phyloP scores from a whole-genome alignment of 2,888 invertebrate species.

The Nemoura dubitans region DNA sequence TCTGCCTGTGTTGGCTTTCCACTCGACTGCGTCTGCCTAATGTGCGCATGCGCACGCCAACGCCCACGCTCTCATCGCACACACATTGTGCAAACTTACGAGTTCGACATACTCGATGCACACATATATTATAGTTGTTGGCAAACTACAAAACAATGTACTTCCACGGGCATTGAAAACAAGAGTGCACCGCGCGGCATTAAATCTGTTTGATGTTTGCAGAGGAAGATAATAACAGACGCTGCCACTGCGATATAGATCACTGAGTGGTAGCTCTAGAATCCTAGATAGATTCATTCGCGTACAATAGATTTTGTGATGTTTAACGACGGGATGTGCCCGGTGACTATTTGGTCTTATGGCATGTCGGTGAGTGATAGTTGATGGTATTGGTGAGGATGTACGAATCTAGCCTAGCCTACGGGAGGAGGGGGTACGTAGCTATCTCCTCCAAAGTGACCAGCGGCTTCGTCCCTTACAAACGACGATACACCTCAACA shows the following conservation, averaged over 20 bases:
- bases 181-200: background rate
- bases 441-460: too few species aligned
- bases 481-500: too few species aligned
- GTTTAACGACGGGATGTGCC: too few species aligned
- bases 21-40: background rate
- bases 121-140: background rate
- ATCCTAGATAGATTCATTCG: too few species aligned
- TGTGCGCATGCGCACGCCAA: background rate
- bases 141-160: background rate
- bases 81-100: background rate
- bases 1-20: background rate
- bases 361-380: too few species aligned
- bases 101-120: background rate
- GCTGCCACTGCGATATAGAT: background rate
- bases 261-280: background rate
- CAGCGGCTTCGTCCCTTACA: too few species aligned
- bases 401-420: too few species aligned
- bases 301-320: too few species aligned
- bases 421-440: too few species aligned
- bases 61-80: background rate
- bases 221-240: background rate
- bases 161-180: background rate
- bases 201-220: background rate
- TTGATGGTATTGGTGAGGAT: too few species aligned
- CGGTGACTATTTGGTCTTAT: too few species aligned